Evolutionary conservation across 2,888 invertebrate genomes (phyloP), one percentile per base, ranked within the genome.

Genomic region (Toxonevra muliebris): DNA sequence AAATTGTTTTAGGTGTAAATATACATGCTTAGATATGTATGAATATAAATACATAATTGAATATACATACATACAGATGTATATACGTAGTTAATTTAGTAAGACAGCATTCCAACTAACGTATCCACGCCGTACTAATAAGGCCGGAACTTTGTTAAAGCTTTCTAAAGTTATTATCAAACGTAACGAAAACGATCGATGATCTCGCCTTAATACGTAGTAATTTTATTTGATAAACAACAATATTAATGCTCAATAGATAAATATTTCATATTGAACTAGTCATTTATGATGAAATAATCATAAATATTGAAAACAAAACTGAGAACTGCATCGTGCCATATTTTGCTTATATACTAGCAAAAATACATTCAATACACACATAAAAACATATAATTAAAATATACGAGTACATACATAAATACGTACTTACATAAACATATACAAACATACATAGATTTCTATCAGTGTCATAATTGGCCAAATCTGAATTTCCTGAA

Each of bases 141-240:
- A 20, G 15, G 45, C 48, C 42, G 48, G 20, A 60, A 20, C 43
- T 58, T 58, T 17, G 43, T 42, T 60, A 48, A 48, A 45, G 19
- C 60, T 48, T 48, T 60, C 48, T 45, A 1, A 60, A 45, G 30
- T 30, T 30, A n/a, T n/a, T n/a, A 30, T 30, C 30, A 59, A 61
- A 40, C 53, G 20, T 59, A 65, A 65, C 53, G 59, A 65, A 65
- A 55, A 61, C 58, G 70, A 72, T 74, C 66, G 62, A 71, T 73
- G 75, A 75, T 75, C 75, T 75, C 75, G 75, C 71, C 66, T 65
- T 60, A 41, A 67, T 43, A 48, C 59, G 52, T 53, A 53, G 30
- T 30, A 30, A 30, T 30, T 30, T 30, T 4, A 30, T 30, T 30
- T 30, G 30, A 30, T 30, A 30, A 65, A 64, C 50, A 57, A 64